phyloP scores from a whole-genome alignment of 2,888 invertebrate genomes.

The Troglohyphantes excavatus region DNA sequence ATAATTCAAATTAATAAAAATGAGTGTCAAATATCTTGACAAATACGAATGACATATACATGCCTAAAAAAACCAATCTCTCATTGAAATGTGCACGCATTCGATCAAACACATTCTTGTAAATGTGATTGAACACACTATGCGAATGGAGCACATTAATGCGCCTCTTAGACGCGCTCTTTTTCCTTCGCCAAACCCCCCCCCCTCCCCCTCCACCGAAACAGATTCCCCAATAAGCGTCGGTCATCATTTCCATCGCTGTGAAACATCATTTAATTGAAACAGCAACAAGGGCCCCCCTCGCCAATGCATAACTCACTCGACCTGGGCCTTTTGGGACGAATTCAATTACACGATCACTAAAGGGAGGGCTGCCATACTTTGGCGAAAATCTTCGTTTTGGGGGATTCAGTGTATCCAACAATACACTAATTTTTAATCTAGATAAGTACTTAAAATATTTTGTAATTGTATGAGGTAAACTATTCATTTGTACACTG shows the following conservation, averaged over 20 bases:
- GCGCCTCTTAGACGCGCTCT: not conserved
- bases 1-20: too few relatives aligned
- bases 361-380: conserved; percentile 25
- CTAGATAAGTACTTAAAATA: too few relatives aligned
- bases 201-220: not conserved
- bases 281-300: conserved; percentile 15
- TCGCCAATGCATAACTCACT: conserved; percentile 55
- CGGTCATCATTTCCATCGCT: not conserved
- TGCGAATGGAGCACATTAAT: not conserved
- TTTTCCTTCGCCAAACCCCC: too few relatives aligned
- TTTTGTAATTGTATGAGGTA: too few relatives aligned
- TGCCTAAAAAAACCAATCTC: not conserved
- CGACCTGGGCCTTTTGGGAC: conserved; percentile 34
- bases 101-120: not conserved
- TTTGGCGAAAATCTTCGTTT: too few relatives aligned
- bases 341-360: conserved; percentile 52
- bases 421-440: too few relatives aligned
- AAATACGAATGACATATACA: not conserved
- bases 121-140: not conserved
- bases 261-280: not conserved
- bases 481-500: too few relatives aligned
- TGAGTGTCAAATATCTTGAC: too few relatives aligned
- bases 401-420: too few relatives aligned
- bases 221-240: not conserved
- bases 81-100: not conserved